phyloP scores from a whole-genome alignment of 2,888 invertebrate genomes.

The Lasioglossum malachurum region DNA sequence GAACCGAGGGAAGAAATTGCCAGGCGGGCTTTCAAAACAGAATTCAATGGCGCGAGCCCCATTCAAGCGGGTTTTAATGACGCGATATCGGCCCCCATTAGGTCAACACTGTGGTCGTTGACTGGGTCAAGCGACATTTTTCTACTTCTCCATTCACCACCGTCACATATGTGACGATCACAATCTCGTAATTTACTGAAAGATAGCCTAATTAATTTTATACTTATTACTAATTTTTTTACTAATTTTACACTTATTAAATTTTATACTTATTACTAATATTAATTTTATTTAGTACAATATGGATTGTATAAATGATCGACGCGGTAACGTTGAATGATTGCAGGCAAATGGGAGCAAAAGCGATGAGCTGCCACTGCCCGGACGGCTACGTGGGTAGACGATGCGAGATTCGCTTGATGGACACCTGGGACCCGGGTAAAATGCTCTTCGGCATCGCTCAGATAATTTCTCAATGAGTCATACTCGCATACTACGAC shows the following conservation, averaged over 20 bases:
- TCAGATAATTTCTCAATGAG: constrained; percentile 34
- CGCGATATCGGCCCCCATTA: not conserved
- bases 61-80: not conserved
- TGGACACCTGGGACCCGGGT: constrained; percentile 76
- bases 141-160: not conserved
- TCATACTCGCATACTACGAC: constrained; percentile 12
- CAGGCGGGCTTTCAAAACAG: not conserved
- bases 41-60: not conserved
- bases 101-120: not conserved
- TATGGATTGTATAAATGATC: too few relatives aligned
- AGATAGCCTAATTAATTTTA: not conserved
- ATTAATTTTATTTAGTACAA: not conserved
- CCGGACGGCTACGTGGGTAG: constrained; percentile 89
- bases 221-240: too few relatives aligned
- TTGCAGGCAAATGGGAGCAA: constrained; percentile 91
- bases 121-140: not conserved
- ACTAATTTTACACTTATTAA: too few relatives aligned
- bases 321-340: not conserved
- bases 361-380: constrained; percentile 91
- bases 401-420: constrained; percentile 89
- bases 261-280: too few relatives aligned
- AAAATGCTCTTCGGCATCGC: constrained; percentile 31
- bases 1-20: not conserved
- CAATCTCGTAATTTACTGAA: not conserved
- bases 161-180: not conserved